Evolutionary conservation across 2,113 vertebrate genomes (phyloP).

Genomic region (Ptilonorhynchus violaceus): DNA sequence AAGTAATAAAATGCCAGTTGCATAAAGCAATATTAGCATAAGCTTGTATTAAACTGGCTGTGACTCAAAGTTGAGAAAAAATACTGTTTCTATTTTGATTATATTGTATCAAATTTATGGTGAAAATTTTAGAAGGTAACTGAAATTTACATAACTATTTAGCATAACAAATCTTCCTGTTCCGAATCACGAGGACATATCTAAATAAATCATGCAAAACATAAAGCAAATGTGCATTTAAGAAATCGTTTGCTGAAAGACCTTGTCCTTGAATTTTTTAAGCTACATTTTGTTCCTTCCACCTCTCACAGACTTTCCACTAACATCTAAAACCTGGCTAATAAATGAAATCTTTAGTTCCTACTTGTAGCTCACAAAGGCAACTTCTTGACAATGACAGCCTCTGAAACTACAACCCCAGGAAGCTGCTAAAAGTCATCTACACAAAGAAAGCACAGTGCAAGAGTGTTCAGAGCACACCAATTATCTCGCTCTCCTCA

Average conservation of each 20-base stretch:
- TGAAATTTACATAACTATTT: background rate
- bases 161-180: background rate
- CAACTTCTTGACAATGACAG: background rate
- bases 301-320: background rate
- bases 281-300: background rate
- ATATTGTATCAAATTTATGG: background rate
- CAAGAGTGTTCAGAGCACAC: background rate
- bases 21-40: background rate
- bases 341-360: background rate
- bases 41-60: background rate
- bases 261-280: background rate
- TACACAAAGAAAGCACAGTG: background rate
- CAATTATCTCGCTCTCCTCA: background rate
- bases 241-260: background rate
- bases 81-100: background rate
- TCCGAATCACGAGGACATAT: background rate
- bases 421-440: background rate
- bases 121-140: background rate
- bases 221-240: background rate
- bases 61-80: background rate
- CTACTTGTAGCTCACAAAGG: background rate
- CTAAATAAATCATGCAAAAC: background rate
- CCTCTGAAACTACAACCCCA: background rate
- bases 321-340: background rate
- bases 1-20: background rate